Conservation (phyloP, 2,888 invertebrate genomes). For the Leistus spinibarbis region DNA sequence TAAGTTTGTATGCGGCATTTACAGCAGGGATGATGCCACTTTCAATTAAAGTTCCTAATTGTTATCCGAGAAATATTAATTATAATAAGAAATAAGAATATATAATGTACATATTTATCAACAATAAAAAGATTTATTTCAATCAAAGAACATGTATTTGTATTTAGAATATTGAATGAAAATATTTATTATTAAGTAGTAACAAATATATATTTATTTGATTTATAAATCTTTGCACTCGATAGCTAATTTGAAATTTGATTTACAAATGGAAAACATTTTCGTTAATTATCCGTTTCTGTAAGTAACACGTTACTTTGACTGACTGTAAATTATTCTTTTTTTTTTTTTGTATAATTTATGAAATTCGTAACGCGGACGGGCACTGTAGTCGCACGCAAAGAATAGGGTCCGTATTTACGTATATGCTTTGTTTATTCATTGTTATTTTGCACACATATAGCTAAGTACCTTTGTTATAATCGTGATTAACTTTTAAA, state of each 20-base stretch:
- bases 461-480: constrained; percentile 12
- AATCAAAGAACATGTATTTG: no score
- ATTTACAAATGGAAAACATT: constrained; percentile 3
- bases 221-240: no score
- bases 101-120: no score
- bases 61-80: no score
- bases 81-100: no score
- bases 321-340: constrained; percentile 39
- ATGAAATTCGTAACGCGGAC: constrained; percentile 31
- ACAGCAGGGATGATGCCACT: no score
- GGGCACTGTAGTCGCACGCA: constrained; percentile 37
- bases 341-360: constrained; percentile 37
- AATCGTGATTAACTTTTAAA: not conserved
- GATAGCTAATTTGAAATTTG: not conserved
- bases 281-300: constrained; percentile 20
- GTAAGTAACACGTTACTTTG: constrained; percentile 38
- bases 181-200: no score
- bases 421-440: constrained; percentile 24
- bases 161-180: no score
- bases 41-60: no score
- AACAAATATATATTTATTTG: no score
- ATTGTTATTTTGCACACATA: constrained; percentile 37
- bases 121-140: no score
- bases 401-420: constrained; percentile 39
- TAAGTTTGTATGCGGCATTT: no score